Conservation (phyloP, 2,888 invertebrate genomes). For the Pollenia labialis region DNA sequence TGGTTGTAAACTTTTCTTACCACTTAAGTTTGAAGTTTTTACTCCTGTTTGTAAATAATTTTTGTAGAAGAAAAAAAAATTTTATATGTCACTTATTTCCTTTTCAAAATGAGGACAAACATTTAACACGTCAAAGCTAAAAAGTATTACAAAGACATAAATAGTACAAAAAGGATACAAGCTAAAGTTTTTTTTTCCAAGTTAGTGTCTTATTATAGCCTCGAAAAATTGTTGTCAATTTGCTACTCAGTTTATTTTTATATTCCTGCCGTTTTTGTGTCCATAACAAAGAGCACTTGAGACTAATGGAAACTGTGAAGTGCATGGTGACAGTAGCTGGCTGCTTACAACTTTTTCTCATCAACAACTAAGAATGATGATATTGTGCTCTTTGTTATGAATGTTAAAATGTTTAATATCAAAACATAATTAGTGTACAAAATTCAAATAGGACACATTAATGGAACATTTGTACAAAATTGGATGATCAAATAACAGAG, state of each 20-base stretch:
- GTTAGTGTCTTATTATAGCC: conserved; percentile 14
- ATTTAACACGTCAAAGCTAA: conserved; percentile 37
- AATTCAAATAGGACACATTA: too few relatives aligned
- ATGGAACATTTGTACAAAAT: too few relatives aligned
- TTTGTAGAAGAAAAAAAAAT: conserved; percentile 5
- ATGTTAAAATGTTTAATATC: conserved; percentile 7
- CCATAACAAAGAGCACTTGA: conserved; percentile 52
- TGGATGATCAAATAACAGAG: too few relatives aligned
- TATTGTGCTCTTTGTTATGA: conserved; percentile 6
- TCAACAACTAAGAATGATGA: conserved; percentile 9
- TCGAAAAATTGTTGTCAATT: conserved; percentile 8
- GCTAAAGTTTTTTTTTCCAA: background rate
- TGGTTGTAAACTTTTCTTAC: background rate
- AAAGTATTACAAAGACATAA: conserved; percentile 1
- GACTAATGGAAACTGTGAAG: conserved; percentile 49
- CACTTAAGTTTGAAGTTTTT: background rate
- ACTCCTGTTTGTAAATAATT: too few relatives aligned
- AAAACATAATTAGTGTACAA: too few relatives aligned
- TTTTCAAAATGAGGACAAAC: conserved; percentile 3
- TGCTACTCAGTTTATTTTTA: background rate
- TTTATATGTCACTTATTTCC: background rate
- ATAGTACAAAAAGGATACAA: conserved; percentile 5
- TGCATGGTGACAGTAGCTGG: conserved; percentile 3
- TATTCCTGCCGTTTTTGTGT: background rate
- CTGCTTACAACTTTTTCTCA: background rate